Evolutionary conservation across 2,113 vertebrate species (phyloP).

Genomic region (Tamias sibiricus): DNA sequence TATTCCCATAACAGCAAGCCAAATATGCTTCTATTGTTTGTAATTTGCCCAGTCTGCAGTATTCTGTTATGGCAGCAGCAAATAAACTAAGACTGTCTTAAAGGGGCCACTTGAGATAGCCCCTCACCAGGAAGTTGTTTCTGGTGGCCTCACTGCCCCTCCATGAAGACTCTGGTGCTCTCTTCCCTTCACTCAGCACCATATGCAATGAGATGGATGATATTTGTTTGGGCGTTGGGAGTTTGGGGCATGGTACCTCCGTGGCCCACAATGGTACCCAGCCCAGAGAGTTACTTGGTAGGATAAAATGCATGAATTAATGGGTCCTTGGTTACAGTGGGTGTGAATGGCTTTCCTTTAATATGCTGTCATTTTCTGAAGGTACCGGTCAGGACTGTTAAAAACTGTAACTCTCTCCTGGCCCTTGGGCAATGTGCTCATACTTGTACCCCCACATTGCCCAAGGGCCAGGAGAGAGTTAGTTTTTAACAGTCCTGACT

Average conservation of each 20-base stretch:
- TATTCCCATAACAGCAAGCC: not conserved
- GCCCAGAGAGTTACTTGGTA: not conserved
- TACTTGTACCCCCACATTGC: not conserved
- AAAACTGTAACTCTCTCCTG: not conserved
- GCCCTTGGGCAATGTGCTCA: not conserved
- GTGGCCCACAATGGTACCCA: not conserved
- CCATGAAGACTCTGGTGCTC: rapidly evolving
- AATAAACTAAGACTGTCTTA: not conserved
- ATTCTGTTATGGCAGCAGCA: not conserved
- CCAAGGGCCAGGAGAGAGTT: not conserved
- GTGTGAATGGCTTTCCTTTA: not conserved
- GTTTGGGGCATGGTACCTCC: not conserved
- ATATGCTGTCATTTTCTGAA: not conserved
- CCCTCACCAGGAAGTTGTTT: not conserved
- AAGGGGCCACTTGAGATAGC: not conserved
- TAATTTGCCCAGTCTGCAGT: not conserved
- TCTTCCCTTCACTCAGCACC: too few relatives aligned
- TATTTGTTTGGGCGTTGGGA: not conserved
- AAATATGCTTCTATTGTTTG: not conserved
- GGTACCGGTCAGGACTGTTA: not conserved
- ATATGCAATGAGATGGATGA: not conserved
- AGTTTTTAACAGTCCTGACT: not conserved
- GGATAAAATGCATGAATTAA: not conserved
- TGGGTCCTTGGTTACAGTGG: not conserved
- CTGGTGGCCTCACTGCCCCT: not conserved